Conservation (phyloP, 2,888 invertebrate species). For the Agrenia bidenticulata region DNA sequence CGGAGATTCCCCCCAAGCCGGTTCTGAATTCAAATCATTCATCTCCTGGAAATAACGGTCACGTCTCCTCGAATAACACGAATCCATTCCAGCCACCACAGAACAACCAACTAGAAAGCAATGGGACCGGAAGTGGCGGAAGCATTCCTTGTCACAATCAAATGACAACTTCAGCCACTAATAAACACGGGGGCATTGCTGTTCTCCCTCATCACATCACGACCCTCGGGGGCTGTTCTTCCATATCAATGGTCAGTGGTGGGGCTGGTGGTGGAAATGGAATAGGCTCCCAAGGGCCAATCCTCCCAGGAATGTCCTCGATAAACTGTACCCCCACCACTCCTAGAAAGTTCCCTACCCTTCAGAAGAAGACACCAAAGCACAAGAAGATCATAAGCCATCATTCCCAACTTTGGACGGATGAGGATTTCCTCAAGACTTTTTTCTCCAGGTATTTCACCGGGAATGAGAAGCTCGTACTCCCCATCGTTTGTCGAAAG, state of each 20-base stretch:
- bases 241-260: slow-evolving; percentile 23
- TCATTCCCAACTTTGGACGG: slow-evolving; percentile 61
- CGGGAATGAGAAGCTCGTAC: slow-evolving; percentile 71
- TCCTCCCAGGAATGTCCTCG: slow-evolving; percentile 23
- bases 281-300: no score
- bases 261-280: slow-evolving; percentile 21
- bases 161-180: slow-evolving; percentile 21
- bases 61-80: background rate
- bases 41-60: background rate
- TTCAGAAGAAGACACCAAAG: slow-evolving; percentile 39
- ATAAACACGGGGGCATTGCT: slow-evolving; percentile 42
- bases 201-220: slow-evolving; percentile 45
- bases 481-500: slow-evolving; percentile 68
- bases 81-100: background rate
- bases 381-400: slow-evolving; percentile 37
- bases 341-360: slow-evolving; percentile 42
- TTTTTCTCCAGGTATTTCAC: slow-evolving; percentile 79
- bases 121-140: slow-evolving; percentile 19
- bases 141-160: slow-evolving; percentile 23
- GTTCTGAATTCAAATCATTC: background rate
- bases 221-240: slow-evolving; percentile 8
- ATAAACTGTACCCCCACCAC: slow-evolving; percentile 38
- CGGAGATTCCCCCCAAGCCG: slow-evolving; percentile 45
- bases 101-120: slow-evolving; percentile 2
- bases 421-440: slow-evolving; percentile 78